A percentile compares a stretch with the other conserved stretches of the same genome.
These are phyloP conservation scores for Eidolon helvum DNA, from an alignment of 2,113 vertebrate species.

Conservation along the genomic window DNA sequence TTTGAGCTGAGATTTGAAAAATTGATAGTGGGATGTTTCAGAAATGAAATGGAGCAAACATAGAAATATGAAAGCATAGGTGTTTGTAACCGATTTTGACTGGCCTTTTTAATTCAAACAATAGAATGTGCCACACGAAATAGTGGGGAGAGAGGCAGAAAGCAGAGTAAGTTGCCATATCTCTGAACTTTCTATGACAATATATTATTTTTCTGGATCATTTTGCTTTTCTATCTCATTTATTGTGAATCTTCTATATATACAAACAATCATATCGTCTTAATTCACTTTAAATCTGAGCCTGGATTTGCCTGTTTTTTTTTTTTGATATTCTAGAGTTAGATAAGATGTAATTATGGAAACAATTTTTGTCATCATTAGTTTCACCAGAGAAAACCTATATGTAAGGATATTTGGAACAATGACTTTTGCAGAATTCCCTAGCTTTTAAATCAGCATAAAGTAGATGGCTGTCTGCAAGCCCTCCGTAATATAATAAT, in stretches of 20 bases:
- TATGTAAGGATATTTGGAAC: background rate
- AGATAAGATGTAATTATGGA: background rate
- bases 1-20: background rate
- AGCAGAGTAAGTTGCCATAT: background rate
- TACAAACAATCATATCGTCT: background rate
- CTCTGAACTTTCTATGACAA: background rate
- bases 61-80: background rate
- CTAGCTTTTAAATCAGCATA: background rate
- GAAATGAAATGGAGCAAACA: background rate
- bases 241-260: background rate
- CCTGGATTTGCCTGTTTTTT: background rate
- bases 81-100: background rate
- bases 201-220: background rate
- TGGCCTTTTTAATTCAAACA: background rate
- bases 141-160: background rate
- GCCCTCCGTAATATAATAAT: background rate
- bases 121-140: background rate
- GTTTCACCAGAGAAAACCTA: background rate
- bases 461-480: background rate
- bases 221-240: background rate
- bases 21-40: background rate
- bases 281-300: background rate
- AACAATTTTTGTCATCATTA: background rate
- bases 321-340: background rate
- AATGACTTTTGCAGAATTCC: background rate